Evolutionary conservation across 2,113 vertebrate species (phyloP).

Genomic region (Antigone vipio): DNA sequence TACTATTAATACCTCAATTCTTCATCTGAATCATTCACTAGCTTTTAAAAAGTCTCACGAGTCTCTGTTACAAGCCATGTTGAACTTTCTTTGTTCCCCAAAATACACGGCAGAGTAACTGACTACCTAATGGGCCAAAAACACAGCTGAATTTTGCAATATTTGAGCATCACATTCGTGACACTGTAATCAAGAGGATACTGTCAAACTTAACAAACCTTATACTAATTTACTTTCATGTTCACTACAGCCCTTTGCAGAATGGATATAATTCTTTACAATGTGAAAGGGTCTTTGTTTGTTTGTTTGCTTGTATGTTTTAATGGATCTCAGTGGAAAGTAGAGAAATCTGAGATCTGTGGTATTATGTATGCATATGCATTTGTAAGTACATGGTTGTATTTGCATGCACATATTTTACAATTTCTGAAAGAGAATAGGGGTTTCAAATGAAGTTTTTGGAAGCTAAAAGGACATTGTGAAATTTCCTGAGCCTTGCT

Average conservation of each 20-base stretch:
- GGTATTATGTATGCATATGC: background rate
- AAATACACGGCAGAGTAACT: background rate
- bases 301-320: background rate
- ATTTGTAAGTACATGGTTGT: background rate
- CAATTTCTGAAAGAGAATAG: background rate
- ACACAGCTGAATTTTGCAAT: background rate
- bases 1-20: background rate
- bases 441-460: background rate
- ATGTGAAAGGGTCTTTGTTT: background rate
- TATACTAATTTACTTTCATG: background rate
- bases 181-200: background rate
- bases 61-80: background rate
- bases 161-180: background rate
- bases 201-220: background rate
- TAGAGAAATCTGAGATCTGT: rapidly evolving
- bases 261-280: background rate
- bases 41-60: background rate
- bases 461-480: background rate
- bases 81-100: background rate
- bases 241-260: background rate
- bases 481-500: background rate
- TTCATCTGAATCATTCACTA: background rate
- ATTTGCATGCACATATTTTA: background rate
- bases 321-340: background rate
- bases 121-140: background rate